Conservation (phyloP, 2,888 invertebrate genomes). For the Dromius quadrimaculatus region DNA sequence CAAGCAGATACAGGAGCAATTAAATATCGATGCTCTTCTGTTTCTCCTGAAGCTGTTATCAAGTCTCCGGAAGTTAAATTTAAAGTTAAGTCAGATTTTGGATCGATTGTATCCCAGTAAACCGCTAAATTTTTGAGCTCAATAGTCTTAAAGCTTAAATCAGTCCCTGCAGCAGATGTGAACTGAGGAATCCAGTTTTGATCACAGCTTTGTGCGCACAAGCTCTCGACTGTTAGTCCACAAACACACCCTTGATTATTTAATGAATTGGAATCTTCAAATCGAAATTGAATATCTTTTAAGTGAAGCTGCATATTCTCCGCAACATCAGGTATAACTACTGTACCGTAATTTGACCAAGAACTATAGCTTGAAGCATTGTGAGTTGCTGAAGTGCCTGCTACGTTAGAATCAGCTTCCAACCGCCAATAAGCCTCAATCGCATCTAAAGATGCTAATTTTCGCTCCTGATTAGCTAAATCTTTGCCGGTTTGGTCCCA, state of each 20-base stretch:
- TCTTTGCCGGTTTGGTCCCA: constrained; percentile 92
- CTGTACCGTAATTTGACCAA: constrained; percentile 94
- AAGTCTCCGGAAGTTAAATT: constrained; percentile 77
- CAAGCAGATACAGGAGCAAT: constrained; percentile 87
- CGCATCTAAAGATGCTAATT: constrained; percentile 86
- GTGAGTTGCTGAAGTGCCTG: constrained; percentile 72
- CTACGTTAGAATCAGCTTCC: constrained; percentile 72
- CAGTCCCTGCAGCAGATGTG: constrained; percentile 72
- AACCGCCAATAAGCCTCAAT: constrained; percentile 93
- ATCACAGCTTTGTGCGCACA: constrained; percentile 95
- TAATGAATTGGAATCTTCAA: constrained; percentile 87
- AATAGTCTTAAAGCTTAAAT: constrained; percentile 87
- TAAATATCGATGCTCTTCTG: constrained; percentile 75
- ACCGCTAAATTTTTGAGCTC: constrained; percentile 89
- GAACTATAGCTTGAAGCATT: constrained; percentile 91
- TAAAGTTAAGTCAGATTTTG: constrained; percentile 73
- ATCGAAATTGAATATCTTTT: constrained; percentile 94
- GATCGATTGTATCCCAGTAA: constrained; percentile 87
- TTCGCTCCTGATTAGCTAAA: constrained; percentile 83
- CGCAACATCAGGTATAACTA: constrained; percentile 92
- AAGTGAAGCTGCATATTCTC: constrained; percentile 92
- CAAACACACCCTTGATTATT: constrained; percentile 76
- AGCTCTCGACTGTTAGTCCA: constrained; percentile 87
- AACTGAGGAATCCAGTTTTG: constrained; percentile 84
- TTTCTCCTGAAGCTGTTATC: constrained; percentile 68